Conservation (phyloP, 2,797 vertebrate genomes). For the Miichthys miiuy region DNA sequence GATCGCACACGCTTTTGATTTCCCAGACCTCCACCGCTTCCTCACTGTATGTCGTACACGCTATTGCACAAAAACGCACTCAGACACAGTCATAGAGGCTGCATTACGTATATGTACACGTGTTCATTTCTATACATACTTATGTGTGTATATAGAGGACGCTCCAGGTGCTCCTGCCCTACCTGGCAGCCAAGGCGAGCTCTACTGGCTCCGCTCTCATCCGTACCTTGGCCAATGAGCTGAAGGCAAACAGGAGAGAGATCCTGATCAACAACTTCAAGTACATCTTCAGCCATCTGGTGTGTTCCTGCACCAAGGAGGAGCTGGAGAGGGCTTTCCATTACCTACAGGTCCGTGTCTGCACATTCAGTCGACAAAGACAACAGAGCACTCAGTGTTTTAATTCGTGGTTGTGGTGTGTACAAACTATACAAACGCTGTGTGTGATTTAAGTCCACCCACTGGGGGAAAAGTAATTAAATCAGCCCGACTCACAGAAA, state of each 20-base stretch:
- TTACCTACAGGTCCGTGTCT: slow-evolving; percentile 89
- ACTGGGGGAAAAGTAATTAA: background rate
- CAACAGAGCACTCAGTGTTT: background rate
- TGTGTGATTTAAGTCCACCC: background rate
- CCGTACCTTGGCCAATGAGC: slow-evolving; percentile 94
- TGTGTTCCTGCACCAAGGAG: slow-evolving; percentile 98
- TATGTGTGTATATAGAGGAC: slow-evolving; percentile 86
- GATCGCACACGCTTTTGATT: slow-evolving; percentile 97
- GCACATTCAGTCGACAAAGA: background rate
- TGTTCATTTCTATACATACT: background rate
- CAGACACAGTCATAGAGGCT: background rate
- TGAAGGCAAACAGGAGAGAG: slow-evolving; percentile 95
- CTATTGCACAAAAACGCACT: background rate
- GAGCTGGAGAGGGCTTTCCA: slow-evolving; percentile 95
- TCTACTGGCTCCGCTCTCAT: slow-evolving; percentile 93
- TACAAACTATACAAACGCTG: background rate
- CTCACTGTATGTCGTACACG: slow-evolving; percentile 85
- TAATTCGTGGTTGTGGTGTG: background rate
- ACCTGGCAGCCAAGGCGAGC: slow-evolving; percentile 97
- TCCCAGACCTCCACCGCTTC: slow-evolving; percentile 96
- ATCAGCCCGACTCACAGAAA: too few relatives aligned
- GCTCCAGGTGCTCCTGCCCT: slow-evolving; percentile 95
- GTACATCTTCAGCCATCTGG: slow-evolving; percentile 98
- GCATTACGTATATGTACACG: background rate
- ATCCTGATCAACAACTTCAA: slow-evolving; percentile 99